Percentiles rank a stretch among this genome's conserved stretches.
phyloP scores from a whole-genome alignment of 2,888 invertebrate species.

The Zygogramma bicolorata region DNA sequence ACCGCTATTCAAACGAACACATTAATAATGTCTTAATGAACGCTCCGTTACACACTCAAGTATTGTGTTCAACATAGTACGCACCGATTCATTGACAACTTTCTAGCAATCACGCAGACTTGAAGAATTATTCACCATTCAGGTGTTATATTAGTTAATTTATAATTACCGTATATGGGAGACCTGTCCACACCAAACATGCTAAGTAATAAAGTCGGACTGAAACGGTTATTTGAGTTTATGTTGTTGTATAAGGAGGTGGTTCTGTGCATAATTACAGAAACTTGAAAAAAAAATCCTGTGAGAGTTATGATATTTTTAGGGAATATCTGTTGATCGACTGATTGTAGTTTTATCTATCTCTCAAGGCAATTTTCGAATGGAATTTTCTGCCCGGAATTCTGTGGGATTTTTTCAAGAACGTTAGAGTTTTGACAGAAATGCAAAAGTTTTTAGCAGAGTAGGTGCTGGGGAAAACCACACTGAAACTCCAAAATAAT shows the following conservation, averaged over 20 bases:
- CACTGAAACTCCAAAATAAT: too few species aligned
- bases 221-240: background rate
- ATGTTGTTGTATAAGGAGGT: background rate
- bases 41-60: background rate
- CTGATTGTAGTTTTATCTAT: too few species aligned
- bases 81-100: background rate
- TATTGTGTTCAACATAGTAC: background rate
- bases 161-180: background rate
- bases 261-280: background rate
- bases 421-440: too few species aligned
- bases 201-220: background rate
- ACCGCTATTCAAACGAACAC: background rate
- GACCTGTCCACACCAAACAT: background rate
- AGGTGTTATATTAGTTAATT: background rate
- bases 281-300: background rate
- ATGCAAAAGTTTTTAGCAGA: too few species aligned
- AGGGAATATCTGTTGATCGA: too few species aligned
- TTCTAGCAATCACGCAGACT: background rate
- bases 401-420: too few species aligned
- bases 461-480: too few species aligned
- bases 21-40: background rate
- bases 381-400: too few species aligned
- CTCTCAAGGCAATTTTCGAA: too few species aligned
- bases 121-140: background rate
- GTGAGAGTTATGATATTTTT: background rate